phyloP scores from a whole-genome alignment of 2,113 vertebrate genomes.

The Malurus cyaneus region DNA sequence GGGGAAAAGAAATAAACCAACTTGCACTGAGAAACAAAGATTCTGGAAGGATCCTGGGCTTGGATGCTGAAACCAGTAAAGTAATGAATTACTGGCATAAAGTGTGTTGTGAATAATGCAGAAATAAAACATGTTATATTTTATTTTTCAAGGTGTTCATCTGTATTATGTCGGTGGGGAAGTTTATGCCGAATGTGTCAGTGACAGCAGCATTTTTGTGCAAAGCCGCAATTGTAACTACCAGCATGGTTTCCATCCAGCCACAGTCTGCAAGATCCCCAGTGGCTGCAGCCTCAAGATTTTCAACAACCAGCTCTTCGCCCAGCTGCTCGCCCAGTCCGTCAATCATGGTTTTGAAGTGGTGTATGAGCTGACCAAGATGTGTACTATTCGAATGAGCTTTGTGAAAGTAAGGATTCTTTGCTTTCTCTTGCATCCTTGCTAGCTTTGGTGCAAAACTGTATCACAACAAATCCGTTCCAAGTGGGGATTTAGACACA shows the following conservation, averaged over 20 bases:
- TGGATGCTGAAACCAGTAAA: not conserved
- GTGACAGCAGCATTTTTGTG: constrained; percentile 98
- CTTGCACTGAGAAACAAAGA: not conserved
- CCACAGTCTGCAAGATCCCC: constrained; percentile 97
- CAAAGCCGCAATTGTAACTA: constrained; percentile 99
- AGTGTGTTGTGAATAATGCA: not conserved
- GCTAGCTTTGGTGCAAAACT: not conserved
- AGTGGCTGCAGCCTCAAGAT: constrained; percentile 98
- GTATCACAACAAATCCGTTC: not conserved
- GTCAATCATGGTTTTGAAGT: constrained; percentile 97
- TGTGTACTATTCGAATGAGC: constrained; percentile 98
- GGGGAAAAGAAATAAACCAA: not conserved
- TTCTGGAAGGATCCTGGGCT: not conserved
- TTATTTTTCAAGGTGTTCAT: constrained; percentile 82
- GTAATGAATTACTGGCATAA: not conserved
- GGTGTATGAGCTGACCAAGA: constrained; percentile 97
- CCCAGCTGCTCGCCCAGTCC: constrained; percentile 94
- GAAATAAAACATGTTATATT: not conserved
- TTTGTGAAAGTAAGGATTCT: constrained; percentile 89
- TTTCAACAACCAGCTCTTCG: constrained; percentile 98
- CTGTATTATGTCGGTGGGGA: constrained; percentile 95
- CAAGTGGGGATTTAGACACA: not conserved
- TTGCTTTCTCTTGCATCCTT: not conserved
- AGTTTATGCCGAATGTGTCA: constrained; percentile 95
- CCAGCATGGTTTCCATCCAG: constrained; percentile 95